Evolutionary conservation across 2,113 vertebrate species (phyloP).

Genomic region (Catagonus wagneri): DNA sequence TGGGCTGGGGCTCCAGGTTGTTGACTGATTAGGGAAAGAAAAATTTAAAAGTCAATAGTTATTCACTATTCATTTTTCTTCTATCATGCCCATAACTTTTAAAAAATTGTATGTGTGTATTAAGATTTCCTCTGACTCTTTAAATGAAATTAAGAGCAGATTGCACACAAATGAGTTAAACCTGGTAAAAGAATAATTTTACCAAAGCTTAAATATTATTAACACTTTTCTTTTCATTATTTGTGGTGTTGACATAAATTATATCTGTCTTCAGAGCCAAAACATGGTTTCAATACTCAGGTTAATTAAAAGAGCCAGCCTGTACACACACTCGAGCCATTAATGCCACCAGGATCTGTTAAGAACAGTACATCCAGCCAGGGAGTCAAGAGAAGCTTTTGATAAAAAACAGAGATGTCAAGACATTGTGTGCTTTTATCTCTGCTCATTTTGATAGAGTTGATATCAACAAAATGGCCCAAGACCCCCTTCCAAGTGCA

Average conservation of each 20-base stretch:
- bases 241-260: background rate
- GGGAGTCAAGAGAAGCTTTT: slow-evolving; percentile 56
- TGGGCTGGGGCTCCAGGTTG: background rate
- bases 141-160: slow-evolving; percentile 1
- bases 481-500: slow-evolving; percentile 10
- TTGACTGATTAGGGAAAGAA: slow-evolving; percentile 52
- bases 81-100: background rate
- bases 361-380: background rate
- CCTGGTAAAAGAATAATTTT: background rate
- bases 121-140: slow-evolving; percentile 26
- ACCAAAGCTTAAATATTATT: slow-evolving; percentile 29
- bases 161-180: slow-evolving; percentile 29
- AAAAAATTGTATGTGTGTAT: background rate
- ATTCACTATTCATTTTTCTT: slow-evolving; percentile 42
- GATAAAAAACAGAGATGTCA: slow-evolving; percentile 25
- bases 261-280: background rate
- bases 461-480: slow-evolving; percentile 30
- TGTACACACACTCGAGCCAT: background rate
- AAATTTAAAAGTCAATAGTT: slow-evolving; percentile 34
- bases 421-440: slow-evolving; percentile 32
- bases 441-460: slow-evolving; percentile 57
- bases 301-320: background rate
- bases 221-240: slow-evolving; percentile 59
- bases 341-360: background rate
- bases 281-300: slow-evolving; percentile 7